Evolutionary conservation across 2,888 invertebrate genomes (phyloP).

Genomic region (Orthosia incerta): DNA sequence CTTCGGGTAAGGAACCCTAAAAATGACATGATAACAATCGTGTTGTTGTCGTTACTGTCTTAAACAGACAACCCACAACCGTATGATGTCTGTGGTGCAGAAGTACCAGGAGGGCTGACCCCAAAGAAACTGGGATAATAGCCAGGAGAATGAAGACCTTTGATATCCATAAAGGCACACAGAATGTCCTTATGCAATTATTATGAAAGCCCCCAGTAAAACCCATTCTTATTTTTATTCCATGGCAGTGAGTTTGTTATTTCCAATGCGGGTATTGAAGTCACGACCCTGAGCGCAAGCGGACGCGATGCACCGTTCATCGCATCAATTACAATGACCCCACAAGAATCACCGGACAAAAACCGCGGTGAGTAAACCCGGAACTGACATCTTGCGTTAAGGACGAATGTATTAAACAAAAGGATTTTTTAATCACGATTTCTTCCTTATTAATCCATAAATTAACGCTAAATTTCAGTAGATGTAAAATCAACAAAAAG

Average conservation of each 20-base stretch:
- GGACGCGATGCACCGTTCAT: conserved; percentile 38
- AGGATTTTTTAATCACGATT: neutral
- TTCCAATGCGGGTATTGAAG: conserved; percentile 26
- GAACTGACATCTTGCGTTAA: conserved; percentile 32
- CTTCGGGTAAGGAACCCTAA: no score
- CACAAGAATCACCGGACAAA: conserved; percentile 20
- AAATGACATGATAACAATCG: no score
- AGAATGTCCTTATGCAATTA: neutral
- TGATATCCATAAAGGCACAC: neutral
- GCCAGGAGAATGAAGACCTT: no score
- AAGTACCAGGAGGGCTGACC: no score
- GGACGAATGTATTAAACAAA: conserved; percentile 27
- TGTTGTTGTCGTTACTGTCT: no score
- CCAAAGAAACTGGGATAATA: no score
- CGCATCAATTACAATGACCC: conserved; percentile 54
- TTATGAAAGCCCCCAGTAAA: neutral
- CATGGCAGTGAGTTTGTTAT: neutral
- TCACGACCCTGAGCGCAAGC: conserved; percentile 35
- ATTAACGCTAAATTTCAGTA: neutral
- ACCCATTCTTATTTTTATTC: conserved; percentile 11
- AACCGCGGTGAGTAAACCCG: conserved; percentile 45
- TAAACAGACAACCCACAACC: no score
- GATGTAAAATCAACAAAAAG: neutral
- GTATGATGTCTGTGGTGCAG: no score
- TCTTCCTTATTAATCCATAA: neutral